These are phyloP conservation scores for Chymomyza amoena DNA, from an alignment of 2,888 invertebrate species.

Conservation along the genomic window DNA sequence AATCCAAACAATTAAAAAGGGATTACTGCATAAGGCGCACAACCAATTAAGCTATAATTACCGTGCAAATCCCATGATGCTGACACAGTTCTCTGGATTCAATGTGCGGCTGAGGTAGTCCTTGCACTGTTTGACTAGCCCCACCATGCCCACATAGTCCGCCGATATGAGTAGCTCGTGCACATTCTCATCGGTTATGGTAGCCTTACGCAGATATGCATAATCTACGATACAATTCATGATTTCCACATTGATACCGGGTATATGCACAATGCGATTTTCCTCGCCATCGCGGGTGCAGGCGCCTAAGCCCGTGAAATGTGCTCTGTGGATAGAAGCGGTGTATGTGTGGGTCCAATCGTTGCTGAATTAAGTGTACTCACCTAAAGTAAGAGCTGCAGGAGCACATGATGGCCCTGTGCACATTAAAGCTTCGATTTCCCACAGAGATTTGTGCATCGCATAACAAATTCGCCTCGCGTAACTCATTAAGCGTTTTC, in stretches of 20 bases:
- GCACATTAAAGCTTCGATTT: constrained; percentile 91
- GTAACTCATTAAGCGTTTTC: constrained; percentile 90
- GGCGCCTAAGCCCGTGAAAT: constrained; percentile 71
- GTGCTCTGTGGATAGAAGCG: constrained; percentile 54
- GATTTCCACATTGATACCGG: constrained; percentile 87
- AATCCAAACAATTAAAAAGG: constrained; percentile 45
- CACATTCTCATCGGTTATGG: constrained; percentile 88
- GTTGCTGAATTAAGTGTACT: constrained; percentile 43
- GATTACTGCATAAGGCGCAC: constrained; percentile 17
- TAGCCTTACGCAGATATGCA: constrained; percentile 89
- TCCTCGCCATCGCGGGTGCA: constrained; percentile 74
- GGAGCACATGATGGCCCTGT: constrained; percentile 90
- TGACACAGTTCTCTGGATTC: constrained; percentile 88
- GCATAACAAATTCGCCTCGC: constrained; percentile 90
- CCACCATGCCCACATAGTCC: constrained; percentile 92
- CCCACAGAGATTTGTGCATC: constrained; percentile 91
- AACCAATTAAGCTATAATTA: constrained; percentile 60
- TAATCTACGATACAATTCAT: constrained; percentile 90
- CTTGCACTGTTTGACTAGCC: constrained; percentile 89
- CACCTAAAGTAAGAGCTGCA: constrained; percentile 95
- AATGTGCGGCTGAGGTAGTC: constrained; percentile 86
- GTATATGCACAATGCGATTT: constrained; percentile 85
- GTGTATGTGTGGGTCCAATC: background rate
- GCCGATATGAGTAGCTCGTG: constrained; percentile 90
- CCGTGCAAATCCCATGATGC: constrained; percentile 90